Percentiles rank a stretch among this genome's conserved stretches.
phyloP scores from a whole-genome alignment of 2,888 invertebrate genomes.

The Ennomos fuscantarius region DNA sequence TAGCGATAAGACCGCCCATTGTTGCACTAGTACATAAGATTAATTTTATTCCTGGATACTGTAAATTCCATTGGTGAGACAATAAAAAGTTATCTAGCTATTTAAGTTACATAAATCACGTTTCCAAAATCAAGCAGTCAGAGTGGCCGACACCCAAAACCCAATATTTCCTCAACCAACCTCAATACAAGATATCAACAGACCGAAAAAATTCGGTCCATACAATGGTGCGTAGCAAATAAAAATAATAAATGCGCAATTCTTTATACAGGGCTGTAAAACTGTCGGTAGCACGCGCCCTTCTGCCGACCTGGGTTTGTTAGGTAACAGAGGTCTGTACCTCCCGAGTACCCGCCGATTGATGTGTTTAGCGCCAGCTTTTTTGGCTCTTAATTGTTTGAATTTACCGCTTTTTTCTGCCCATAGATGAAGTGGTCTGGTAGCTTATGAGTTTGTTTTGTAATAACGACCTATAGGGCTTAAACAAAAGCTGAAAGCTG shows the following conservation, averaged over 20 bases:
- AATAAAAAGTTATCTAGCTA: too few species aligned
- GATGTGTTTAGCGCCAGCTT: constrained; percentile 18
- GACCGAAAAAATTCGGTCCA: constrained; percentile 55
- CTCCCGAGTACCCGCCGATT: constrained; percentile 23
- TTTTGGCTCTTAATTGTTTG: constrained; percentile 28
- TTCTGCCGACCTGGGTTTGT: constrained; percentile 60
- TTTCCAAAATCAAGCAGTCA: too few species aligned
- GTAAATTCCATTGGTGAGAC: too few species aligned
- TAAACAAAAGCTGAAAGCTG: too few species aligned
- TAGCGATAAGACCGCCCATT: too few species aligned
- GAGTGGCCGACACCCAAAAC: background rate
- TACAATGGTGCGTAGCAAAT: constrained; percentile 71
- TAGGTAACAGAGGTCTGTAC: constrained; percentile 53
- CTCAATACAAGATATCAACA: constrained; percentile 62
- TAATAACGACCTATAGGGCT: too few species aligned
- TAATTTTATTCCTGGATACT: too few species aligned
- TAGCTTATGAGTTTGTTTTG: too few species aligned
- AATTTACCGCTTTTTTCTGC: constrained; percentile 5
- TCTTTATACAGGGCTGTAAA: constrained; percentile 79
- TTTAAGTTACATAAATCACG: too few species aligned
- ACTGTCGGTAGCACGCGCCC: constrained; percentile 75
- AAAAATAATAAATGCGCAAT: constrained; percentile 83
- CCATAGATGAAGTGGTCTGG: too few species aligned
- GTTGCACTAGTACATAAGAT: too few species aligned
- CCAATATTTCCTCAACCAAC: constrained; percentile 18